Evolutionary conservation across 2,888 invertebrate genomes (phyloP).

Genomic region (Lobophora halterata): DNA sequence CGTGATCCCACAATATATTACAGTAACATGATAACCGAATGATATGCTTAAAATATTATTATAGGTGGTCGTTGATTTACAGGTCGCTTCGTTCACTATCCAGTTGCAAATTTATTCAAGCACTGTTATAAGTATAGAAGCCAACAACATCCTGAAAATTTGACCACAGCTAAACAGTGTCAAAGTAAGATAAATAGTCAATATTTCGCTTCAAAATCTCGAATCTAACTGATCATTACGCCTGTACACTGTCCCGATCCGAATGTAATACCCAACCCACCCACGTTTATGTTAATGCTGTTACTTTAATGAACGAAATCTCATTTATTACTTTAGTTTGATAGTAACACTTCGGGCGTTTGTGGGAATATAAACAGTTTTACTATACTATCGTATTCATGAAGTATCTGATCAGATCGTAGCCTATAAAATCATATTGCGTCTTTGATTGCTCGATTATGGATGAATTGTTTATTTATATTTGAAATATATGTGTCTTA

Average conservation of each 20-base stretch:
- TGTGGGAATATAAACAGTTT: conserved; percentile 56
- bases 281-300: conserved; percentile 56
- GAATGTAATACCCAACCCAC: conserved; percentile 50
- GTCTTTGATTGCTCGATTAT: conserved; percentile 39
- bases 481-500: conserved; percentile 42
- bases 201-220: conserved; percentile 18
- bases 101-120: conserved; percentile 5
- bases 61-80: conserved; percentile 32
- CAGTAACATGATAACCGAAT: conserved; percentile 41
- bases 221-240: conserved; percentile 35
- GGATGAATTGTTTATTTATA: conserved; percentile 39
- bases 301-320: conserved; percentile 56
- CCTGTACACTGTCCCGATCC: conserved; percentile 29
- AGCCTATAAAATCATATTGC: conserved; percentile 22
- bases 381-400: conserved; percentile 35
- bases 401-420: conserved; percentile 21
- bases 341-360: conserved; percentile 52
- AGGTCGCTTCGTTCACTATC: conserved; percentile 3
- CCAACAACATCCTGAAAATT: conserved; percentile 16
- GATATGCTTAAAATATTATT: conserved; percentile 33
- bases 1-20: conserved; percentile 49
- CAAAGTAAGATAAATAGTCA: conserved; percentile 12
- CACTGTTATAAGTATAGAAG: not conserved
- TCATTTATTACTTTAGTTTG: conserved; percentile 52
- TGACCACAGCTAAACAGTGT: conserved; percentile 14